Conservation (phyloP, 2,888 invertebrate genomes). For the Cylloceria caligata region DNA sequence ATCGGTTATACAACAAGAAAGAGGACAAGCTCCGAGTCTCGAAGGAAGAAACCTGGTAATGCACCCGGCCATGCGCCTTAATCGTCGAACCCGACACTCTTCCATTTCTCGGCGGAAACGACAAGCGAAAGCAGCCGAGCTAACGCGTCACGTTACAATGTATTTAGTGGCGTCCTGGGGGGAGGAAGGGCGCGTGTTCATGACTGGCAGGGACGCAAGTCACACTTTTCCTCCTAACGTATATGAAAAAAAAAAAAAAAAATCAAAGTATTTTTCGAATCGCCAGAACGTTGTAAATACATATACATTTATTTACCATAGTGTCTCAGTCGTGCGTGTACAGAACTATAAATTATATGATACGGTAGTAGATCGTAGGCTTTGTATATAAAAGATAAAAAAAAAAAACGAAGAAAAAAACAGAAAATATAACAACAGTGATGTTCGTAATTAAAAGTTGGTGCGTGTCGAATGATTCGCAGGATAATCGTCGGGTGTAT, state of each 20-base stretch:
- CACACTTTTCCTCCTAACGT: conserved; percentile 50
- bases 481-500: conserved; percentile 30
- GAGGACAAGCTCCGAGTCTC: conserved; percentile 78
- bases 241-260: conserved; percentile 29
- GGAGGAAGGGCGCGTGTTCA: conserved; percentile 18
- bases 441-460: conserved; percentile 39
- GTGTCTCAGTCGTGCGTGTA: conserved; percentile 75
- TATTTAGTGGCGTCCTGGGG: not conserved
- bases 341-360: conserved; percentile 80
- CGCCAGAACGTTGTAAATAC: conserved; percentile 74
- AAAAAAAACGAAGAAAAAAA: conserved; percentile 12
- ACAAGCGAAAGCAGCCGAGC: not conserved
- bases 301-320: conserved; percentile 75
- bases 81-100: conserved; percentile 29
- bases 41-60: conserved; percentile 79
- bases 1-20: conserved; percentile 79
- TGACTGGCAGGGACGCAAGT: conserved; percentile 37
- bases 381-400: conserved; percentile 64
- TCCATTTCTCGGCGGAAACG: conserved; percentile 39
- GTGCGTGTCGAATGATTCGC: conserved; percentile 36
- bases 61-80: not conserved
- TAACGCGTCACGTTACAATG: not conserved
- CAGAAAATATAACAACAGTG: conserved; percentile 19
- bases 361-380: conserved; percentile 59
- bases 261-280: conserved; percentile 75